Evolutionary conservation across 2,797 vertebrate genomes (phyloP).

Genomic region (Sebastes wilsoni): DNA sequence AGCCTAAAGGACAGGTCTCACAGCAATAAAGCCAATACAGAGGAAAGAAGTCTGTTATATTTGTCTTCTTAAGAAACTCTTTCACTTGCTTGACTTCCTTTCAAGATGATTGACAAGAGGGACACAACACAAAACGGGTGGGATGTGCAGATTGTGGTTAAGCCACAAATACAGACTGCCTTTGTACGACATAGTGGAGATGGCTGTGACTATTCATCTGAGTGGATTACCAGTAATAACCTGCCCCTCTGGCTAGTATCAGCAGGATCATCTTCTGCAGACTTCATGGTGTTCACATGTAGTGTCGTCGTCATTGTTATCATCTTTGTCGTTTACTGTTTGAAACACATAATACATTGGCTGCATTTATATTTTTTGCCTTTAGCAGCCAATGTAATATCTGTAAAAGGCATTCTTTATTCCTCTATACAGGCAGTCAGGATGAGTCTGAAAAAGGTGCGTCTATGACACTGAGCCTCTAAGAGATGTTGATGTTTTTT

Average conservation of each 20-base stretch:
- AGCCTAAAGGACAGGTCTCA: not conserved
- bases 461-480: not conserved
- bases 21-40: not conserved
- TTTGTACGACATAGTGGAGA: constrained; percentile 7
- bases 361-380: not conserved
- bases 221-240: constrained; percentile 25
- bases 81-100: not conserved
- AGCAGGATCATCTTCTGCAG: not conserved
- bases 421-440: not conserved
- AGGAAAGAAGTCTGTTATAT: not conserved
- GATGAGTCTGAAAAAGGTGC: not conserved
- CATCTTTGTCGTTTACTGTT: not conserved
- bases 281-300: not conserved
- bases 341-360: not conserved
- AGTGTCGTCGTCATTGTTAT: not conserved
- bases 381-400: not conserved
- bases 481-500: not conserved
- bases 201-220: constrained; percentile 7
- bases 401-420: not conserved
- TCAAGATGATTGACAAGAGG: not conserved
- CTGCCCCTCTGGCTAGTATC: constrained; percentile 2
- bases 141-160: not conserved
- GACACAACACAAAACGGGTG: not conserved
- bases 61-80: not conserved
- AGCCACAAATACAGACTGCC: constrained; percentile 2